Evolutionary conservation across 2,888 invertebrate genomes (phyloP).

Genomic region (Sepiola atlantica): DNA sequence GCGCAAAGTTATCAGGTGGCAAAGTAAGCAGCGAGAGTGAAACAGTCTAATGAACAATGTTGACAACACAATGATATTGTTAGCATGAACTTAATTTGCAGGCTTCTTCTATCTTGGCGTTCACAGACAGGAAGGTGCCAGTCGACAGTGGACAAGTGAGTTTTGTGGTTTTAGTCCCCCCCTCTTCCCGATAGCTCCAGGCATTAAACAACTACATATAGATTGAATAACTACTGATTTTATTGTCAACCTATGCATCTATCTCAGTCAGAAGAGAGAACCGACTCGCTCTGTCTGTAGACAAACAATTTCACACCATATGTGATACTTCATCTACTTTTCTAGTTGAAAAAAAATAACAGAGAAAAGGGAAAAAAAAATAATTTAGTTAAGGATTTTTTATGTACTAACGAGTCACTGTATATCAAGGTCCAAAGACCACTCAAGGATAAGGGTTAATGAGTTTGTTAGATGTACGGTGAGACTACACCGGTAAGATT

Average conservation of each 20-base stretch:
- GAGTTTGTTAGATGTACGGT: too few species aligned
- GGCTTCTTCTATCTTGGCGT: background rate
- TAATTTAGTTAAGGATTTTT: too few species aligned
- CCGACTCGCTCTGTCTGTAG: too few species aligned
- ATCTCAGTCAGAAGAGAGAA: background rate
- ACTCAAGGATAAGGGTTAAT: too few species aligned
- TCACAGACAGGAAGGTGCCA: background rate
- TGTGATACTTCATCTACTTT: too few species aligned
- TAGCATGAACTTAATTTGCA: conserved; percentile 11
- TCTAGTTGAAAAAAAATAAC: too few species aligned
- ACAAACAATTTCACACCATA: too few species aligned
- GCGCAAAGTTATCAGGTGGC: background rate
- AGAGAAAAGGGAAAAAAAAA: too few species aligned
- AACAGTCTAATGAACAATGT: background rate
- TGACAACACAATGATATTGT: conserved; percentile 22
- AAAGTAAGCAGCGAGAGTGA: background rate
- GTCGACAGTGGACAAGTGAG: conserved; percentile 5
- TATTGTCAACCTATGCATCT: background rate
- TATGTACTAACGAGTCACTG: too few species aligned
- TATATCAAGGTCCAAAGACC: too few species aligned
- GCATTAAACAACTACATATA: conserved; percentile 18
- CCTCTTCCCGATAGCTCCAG: background rate
- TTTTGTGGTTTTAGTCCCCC: background rate
- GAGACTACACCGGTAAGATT: too few species aligned
- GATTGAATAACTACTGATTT: conserved; percentile 9